Base-by-base conservation (phyloP, 2,797 vertebrate genomes). In the Oreochromis mossambicus region DNA sequence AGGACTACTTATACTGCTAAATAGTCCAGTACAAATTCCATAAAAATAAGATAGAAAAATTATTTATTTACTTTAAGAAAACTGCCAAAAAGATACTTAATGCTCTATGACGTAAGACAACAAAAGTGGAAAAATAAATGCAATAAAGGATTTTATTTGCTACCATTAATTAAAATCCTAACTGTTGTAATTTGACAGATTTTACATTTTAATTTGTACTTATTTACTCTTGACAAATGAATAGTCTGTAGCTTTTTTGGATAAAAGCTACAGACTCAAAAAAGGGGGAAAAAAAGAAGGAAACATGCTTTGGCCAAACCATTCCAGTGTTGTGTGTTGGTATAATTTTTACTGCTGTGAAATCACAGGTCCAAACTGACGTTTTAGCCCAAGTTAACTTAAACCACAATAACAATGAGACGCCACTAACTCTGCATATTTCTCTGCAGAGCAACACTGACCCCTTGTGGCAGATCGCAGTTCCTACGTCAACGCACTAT, bases 401-500 rank as follows among this genome's bases (percentile, higher is more conserved):
- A 48, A 73, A 75, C 17, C 3, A 32, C 15, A 13, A 5, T 7
- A 15, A 36, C 12, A 5, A 17, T 1, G 51, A 55, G 6, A 34
- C 70, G 56, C 80, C 34, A 9, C 11, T 70, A 79, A 80, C 85
- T 43, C 24, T 32, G 38, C 54, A 79, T 7, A 19, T 68, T 76
- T 38, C 11, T 48, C 48, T 79, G 63, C 61, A 70, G 8, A 66
- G 3, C 76, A 50, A 83, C 81, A 82, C 87, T 86, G 92, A 46
- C 93, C 84, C 68, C 93, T 89, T 5, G 87, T 89, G 94, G 85
- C 15, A 6, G 43, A 80, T 48, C 8, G 2, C 24, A 15, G 19
- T 3, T 51, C 7, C 29, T 76, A 66, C 63, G 5, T 26, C 19
- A 5, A 48, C 8, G 6, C 5, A 1, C 21, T 8, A 2, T 56